Evolutionary conservation across 2,797 vertebrate genomes (phyloP).

Genomic region (Onychomys torridus): DNA sequence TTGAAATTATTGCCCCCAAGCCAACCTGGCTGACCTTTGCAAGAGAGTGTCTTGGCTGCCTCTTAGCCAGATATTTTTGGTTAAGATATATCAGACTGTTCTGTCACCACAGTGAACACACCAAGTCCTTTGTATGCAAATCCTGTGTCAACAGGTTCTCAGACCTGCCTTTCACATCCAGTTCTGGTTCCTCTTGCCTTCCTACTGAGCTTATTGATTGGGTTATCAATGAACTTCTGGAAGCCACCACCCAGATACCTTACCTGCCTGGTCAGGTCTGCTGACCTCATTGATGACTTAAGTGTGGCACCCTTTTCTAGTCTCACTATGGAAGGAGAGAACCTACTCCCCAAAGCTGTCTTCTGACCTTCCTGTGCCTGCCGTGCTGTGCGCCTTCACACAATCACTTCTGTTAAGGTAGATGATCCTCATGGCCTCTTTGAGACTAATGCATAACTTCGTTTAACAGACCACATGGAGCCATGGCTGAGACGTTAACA

Average conservation of each 20-base stretch:
- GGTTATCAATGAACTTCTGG: constrained; percentile 21
- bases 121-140: neutral
- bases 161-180: neutral
- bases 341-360: neutral
- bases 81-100: neutral
- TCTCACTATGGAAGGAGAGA: neutral
- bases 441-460: neutral
- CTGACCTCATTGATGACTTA: neutral
- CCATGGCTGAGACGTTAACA: neutral
- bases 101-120: neutral
- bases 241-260: neutral
- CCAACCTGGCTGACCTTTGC: neutral
- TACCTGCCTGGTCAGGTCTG: neutral
- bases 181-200: neutral
- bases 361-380: neutral
- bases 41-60: neutral
- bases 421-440: neutral
- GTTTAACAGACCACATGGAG: neutral
- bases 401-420: neutral
- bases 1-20: neutral
- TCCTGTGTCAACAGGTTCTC: neutral
- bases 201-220: constrained; percentile 21
- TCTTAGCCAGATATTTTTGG: neutral
- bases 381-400: neutral
- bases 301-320: neutral